Conservation (phyloP, 2,888 invertebrate genomes). For the Erebia epiphron region DNA sequence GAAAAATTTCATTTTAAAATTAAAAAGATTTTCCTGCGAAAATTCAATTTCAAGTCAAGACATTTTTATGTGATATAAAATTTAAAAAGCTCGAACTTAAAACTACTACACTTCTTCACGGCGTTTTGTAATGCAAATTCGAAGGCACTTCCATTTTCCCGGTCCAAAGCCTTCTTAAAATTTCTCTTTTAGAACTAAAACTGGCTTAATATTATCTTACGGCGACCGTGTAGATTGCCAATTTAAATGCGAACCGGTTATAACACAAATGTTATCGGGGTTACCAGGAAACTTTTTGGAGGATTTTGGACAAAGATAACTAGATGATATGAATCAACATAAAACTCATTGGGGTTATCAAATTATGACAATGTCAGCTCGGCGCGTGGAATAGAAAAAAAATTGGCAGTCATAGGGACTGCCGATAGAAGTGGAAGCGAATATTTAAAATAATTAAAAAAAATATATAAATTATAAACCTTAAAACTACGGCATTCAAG, state of each 20-base stretch:
- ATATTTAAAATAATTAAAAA: no score
- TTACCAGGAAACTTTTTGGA: neutral
- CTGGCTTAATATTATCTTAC: slow-evolving; percentile 23
- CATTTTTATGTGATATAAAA: slow-evolving; percentile 14
- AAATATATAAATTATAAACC: no score
- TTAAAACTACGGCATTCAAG: no score
- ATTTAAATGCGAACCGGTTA: slow-evolving; percentile 26
- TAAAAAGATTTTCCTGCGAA: slow-evolving; percentile 2
- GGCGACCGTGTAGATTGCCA: slow-evolving; percentile 26
- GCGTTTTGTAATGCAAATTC: slow-evolving; percentile 21
- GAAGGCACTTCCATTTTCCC: slow-evolving; percentile 10
- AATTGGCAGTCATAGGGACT: no score
- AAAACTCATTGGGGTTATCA: no score
- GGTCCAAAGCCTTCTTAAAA: slow-evolving; percentile 16
- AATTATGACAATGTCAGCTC: no score
- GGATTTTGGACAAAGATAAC: neutral
- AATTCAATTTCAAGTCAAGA: slow-evolving; percentile 3
- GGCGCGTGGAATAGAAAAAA: no score
- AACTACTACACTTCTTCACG: slow-evolving; percentile 8
- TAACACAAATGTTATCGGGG: slow-evolving; percentile 8
- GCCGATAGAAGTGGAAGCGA: no score
- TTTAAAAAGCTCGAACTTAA: slow-evolving; percentile 4
- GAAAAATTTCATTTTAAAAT: neutral
- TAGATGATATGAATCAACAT: neutral
- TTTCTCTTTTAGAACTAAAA: slow-evolving; percentile 16